A percentile compares a stretch with the other conserved stretches of the same genome.
These are phyloP conservation scores for Patella vulgata DNA, from an alignment of 1,140 invertebrate genomes.

Conservation along the genomic window DNA sequence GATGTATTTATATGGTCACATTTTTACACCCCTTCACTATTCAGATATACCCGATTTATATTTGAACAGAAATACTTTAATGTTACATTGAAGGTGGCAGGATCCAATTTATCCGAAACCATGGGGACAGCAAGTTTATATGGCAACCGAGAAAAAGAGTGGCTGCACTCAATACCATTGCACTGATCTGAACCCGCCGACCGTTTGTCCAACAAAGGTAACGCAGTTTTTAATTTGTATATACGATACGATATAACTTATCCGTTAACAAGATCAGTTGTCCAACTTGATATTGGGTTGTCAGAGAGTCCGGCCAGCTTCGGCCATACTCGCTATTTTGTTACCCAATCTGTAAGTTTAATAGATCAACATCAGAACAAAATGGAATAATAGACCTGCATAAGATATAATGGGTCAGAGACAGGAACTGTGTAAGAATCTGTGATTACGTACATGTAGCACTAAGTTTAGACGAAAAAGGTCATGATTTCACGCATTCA, in stretches of 20 bases:
- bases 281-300: not conserved
- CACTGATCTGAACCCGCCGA: constrained; percentile 26
- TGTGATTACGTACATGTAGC: not conserved
- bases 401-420: no score
- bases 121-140: constrained; percentile 18
- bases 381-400: not conserved
- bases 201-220: constrained; percentile 43
- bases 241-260: not conserved
- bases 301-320: not conserved
- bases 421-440: no score
- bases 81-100: constrained; percentile 39
- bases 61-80: no score
- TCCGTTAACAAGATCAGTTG: not conserved
- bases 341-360: no score
- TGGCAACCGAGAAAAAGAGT: constrained; percentile 26
- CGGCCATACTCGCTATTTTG: no score
- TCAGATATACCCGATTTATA: no score
- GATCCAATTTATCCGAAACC: constrained; percentile 11
- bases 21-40: no score
- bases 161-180: constrained; percentile 44
- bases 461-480: not conserved
- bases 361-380: no score
- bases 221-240: not conserved
- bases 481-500: not conserved
- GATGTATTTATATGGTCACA: no score